Evolutionary conservation across 1,140 invertebrate species (phyloP), one percentile per base, ranked within the genome.

Genomic region (Phymastichus coffea): DNA sequence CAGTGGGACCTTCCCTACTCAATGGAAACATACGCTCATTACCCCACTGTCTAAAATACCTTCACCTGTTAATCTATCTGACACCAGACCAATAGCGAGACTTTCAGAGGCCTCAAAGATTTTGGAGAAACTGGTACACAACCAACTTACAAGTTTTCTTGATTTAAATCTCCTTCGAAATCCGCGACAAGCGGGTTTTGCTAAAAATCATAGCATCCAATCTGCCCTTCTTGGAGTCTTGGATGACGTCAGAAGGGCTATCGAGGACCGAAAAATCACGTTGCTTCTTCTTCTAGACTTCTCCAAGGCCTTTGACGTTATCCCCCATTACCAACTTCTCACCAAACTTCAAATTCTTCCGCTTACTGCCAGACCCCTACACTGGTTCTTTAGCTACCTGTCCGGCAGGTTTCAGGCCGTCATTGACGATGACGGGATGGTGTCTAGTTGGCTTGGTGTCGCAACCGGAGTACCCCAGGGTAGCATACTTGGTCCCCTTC

Each of bases 171-270:
- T 43, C 1, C 12, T 63, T 0, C 46, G 52, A 7, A 47, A 57
- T 20, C 49, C 47, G 1, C 48, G 12, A 25, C 73, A 73, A 41
- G 69, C 70, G 6, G 28, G 12, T 33, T 33, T 33, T 33, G 6
- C 6, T 33, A 6, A 6, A 33, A 33, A 12, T 33, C 40, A 43
- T 10, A 15, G 14, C 19, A 49, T 26, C 12, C 46, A 30, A 19
- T 3, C 46, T 1, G 46, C 26, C 2, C 14, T 49, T 2, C 28
- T 49, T 3, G 26, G 28, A 3, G 28, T 49, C 15, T 2, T 20
- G 0, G 46, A 33, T 9, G 26, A 33, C 10, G 17, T 49, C 1
- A n/a, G 46, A 1, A 2, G 0, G 3, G 46, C 46, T 10, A 35
- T 49, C 9, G 28, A 35, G 10, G 15, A 49, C 3, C 9, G 28